A percentile compares a stretch with the other conserved stretches of the same genome.
Evolutionary conservation across 2,113 vertebrate species (phyloP).

Genomic region (Melanerpes aurifrons): DNA sequence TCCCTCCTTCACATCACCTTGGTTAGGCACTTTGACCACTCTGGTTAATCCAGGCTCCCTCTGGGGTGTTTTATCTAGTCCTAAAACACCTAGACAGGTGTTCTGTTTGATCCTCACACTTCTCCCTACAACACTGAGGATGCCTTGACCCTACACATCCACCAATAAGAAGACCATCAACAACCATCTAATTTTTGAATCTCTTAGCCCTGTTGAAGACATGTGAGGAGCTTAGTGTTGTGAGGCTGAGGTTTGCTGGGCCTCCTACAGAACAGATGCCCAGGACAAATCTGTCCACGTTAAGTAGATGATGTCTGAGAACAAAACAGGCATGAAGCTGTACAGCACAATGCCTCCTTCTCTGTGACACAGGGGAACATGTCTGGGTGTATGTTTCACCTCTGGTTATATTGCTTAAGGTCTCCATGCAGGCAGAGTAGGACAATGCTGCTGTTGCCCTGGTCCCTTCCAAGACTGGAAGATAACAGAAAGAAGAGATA

Average conservation of each 20-base stretch:
- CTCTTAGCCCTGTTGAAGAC: not conserved
- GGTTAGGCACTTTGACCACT: rapidly evolving
- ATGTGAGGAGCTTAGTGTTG: not conserved
- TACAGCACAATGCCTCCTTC: not conserved
- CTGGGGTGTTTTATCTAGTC: not conserved
- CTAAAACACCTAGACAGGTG: too few species aligned
- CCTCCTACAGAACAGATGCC: not conserved
- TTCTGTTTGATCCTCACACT: not conserved
- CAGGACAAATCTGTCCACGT: not conserved
- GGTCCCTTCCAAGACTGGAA: not conserved
- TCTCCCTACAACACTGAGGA: too few species aligned
- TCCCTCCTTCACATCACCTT: not conserved
- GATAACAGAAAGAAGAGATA: not conserved
- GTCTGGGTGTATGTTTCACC: not conserved
- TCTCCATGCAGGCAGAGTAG: not conserved
- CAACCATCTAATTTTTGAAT: too few species aligned
- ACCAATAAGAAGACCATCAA: rapidly evolving
- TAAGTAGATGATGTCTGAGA: not conserved
- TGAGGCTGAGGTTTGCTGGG: not conserved
- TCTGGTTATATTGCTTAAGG: not conserved
- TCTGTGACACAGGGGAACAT: rapidly evolving
- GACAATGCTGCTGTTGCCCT: not conserved
- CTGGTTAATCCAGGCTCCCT: not conserved
- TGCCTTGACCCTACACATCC: not conserved
- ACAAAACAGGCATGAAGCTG: not conserved